phyloP scores from a whole-genome alignment of 2,113 vertebrate species.

The Lycaon pictus region DNA sequence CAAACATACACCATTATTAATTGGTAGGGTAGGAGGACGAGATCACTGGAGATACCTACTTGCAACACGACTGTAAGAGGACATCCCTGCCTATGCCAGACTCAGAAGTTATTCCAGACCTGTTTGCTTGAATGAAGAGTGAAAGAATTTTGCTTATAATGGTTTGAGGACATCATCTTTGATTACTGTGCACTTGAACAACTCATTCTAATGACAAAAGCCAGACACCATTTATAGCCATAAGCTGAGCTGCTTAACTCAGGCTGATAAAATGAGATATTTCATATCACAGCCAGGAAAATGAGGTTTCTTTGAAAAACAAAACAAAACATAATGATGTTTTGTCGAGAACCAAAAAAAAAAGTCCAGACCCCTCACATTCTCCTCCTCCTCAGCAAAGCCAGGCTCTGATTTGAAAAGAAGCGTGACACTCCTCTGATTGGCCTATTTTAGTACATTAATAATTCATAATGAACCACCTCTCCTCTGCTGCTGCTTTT shows the following conservation, averaged over 20 bases:
- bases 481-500: neutral
- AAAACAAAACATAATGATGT: neutral
- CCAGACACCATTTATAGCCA: neutral
- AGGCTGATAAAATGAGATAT: neutral
- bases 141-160: neutral
- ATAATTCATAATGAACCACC: neutral
- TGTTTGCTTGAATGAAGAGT: neutral
- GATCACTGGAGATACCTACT: neutral
- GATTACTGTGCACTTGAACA: neutral
- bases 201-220: conserved; percentile 53
- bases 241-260: neutral
- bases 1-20: neutral
- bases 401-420: neutral
- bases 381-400: neutral
- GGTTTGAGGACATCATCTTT: neutral
- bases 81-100: neutral
- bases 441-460: neutral
- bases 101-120: neutral
- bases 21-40: neutral
- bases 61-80: neutral
- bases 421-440: neutral
- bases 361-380: neutral
- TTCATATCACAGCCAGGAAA: conserved; percentile 45
- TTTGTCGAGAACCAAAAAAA: conserved; percentile 20
- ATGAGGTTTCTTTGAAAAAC: conserved; percentile 13